Base-by-base conservation (phyloP, 1,140 invertebrate species). In the Apocrypta bakeri region DNA sequence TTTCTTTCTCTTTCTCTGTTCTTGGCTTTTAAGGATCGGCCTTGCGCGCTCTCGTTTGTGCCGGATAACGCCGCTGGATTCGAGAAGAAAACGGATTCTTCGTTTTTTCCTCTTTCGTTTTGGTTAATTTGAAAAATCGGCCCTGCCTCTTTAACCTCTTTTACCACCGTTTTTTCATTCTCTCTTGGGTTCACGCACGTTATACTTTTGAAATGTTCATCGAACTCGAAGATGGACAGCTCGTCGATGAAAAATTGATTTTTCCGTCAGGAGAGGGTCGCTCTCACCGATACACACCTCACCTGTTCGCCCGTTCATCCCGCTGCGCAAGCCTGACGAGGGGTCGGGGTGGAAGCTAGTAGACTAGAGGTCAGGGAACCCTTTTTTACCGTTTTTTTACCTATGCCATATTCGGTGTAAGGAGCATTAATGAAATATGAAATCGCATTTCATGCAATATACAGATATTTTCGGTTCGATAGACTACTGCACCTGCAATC, bases 1-100 rank as follows among this genome's bases (percentile, higher is more conserved):
- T 90, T 87, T 90, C 85, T 78, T 64, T 61, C 80, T 68, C 56
- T 56, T 17, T 63, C 68, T 80, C 27, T n/a, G 8, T 71, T 17
- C 8, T 78, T 8, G 21, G 27, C 66, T 79, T 79, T 80, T 63
- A 37, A 72, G 48, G 29, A 12, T 71, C 14, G 31, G 21, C 63
- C 56, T 33, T 31, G 84, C 80, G 64, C 12, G 72, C 33, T 37
- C 33, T 2, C 12, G 72, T 81, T 82, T 78, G 29, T 78, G 68
- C 40, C 75, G 17, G 66, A 37, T 74, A 78, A 81, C 25, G 74
- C 82, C 48, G 25, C 29, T 48, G 56, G 64, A 81, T 84, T 33
- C 48, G 56, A 81, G 66, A n/a, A 56, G 48, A 81, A 79, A 84
- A 78, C 25, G 68, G 14, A 77, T 61, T 76, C 48, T 69, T 29